Base-by-base conservation (phyloP, 2,888 invertebrate genomes). In the Eilema griseolum region DNA sequence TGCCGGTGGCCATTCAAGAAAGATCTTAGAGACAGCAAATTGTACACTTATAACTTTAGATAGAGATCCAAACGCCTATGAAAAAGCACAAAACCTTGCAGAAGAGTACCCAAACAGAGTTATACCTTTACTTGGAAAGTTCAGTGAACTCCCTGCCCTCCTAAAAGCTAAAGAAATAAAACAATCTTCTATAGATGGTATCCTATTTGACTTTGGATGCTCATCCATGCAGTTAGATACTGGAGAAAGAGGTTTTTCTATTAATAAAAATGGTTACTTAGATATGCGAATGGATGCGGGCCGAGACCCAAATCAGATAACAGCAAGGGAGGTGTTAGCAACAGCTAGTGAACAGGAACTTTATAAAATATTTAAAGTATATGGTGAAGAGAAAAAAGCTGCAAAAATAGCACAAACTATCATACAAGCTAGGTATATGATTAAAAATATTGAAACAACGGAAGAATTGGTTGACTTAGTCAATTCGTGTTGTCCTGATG, bases 281-380 rank as follows among this genome's bases (percentile, higher is more conserved):
- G 99, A 99, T 86, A 99, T 99, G 99, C 96, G 99, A 88, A 99
- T 99, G 99, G 98, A 99, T 94, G 97, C 97, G 0, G 94, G 96
- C 11, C 95, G 97, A 83, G 96, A 95, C 84, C 96, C 97, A 0
- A 95, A 97, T 72, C 96, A 96, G 83, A 97, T 98, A 11, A 98
- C 98, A 46, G 99, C 98, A 4, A 97, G 98, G 59, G 98, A 99
- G 91, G 97, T 99, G 3, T 93, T 99, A 66, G 97, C 98, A 14
- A 96, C 96, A 67, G 96, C 97, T 0, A 96, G 97, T 77, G 98
- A 98, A 90, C 94, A 95, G 61, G 98, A 98, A 88, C 95, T 99
- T 12, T 97, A 96, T 65, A 97, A 96, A 86, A 98, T 99, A 81
- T 96, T 99, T n/a, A 98, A 98, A 93, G 93, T 97, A 65, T 99